A percentile compares a stretch with the other conserved stretches of the same genome.
Evolutionary conservation across 2,113 vertebrate species (phyloP).

Genomic region (Muntiacus reevesi): DNA sequence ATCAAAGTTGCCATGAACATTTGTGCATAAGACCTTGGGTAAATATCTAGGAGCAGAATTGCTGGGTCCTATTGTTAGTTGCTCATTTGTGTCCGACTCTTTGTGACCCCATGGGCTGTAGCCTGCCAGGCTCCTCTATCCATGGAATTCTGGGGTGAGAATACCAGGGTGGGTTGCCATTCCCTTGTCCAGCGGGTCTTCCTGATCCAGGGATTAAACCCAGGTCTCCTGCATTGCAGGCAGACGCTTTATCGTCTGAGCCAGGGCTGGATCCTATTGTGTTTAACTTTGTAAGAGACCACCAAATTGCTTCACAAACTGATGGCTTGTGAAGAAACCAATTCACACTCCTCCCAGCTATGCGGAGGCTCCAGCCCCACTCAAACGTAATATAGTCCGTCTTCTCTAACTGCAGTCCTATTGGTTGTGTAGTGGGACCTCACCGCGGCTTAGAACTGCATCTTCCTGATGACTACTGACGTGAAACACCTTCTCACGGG

Average conservation of each 20-base stretch:
- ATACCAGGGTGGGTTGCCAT: neutral
- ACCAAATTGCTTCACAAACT: too few relatives aligned
- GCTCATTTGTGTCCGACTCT: neutral
- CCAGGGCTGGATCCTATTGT: neutral
- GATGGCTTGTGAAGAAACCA: too few relatives aligned
- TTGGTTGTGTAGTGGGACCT: rapidly evolving
- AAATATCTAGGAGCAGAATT: neutral
- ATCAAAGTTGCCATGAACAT: neutral
- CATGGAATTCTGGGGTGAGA: neutral
- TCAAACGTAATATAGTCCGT: rapidly evolving
- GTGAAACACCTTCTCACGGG: rapidly evolving
- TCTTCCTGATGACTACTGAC: too few relatives aligned
- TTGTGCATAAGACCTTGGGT: neutral
- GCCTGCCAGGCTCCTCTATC: neutral
- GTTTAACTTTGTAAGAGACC: neutral
- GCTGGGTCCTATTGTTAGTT: neutral
- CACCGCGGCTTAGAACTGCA: rapidly evolving
- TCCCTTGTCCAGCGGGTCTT: neutral
- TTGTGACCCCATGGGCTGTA: neutral
- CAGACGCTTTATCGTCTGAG: neutral
- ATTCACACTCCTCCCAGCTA: rapidly evolving
- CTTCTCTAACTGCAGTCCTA: neutral
- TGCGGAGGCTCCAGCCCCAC: neutral
- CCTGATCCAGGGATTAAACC: neutral
- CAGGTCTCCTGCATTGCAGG: neutral